Conservation (phyloP, 2,797 vertebrate genomes). For the Cyprinodon diabolis region DNA sequence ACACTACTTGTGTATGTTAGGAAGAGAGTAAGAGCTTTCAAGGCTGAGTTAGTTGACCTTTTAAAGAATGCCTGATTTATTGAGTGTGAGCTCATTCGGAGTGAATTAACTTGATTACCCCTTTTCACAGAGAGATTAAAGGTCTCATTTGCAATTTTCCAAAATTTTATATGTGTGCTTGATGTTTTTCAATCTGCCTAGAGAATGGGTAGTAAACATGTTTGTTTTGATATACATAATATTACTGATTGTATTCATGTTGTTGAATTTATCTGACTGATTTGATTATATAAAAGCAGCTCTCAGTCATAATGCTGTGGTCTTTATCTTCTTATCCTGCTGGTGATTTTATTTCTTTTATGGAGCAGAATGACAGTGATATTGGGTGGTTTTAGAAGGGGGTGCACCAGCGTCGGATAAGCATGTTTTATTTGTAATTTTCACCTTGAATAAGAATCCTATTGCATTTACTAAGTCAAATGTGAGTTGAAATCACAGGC, state of each 20-base stretch:
- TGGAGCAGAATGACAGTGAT: not conserved
- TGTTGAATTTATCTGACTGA: not conserved
- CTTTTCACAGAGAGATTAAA: constrained; percentile 46
- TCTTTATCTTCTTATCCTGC: not conserved
- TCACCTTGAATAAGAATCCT: too few species aligned
- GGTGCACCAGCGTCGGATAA: too few species aligned
- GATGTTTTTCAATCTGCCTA: constrained; percentile 1
- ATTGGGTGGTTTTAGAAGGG: not conserved
- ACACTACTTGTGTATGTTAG: not conserved
- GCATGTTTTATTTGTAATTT: too few species aligned
- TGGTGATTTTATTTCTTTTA: not conserved
- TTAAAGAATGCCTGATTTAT: constrained; percentile 54
- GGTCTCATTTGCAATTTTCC: constrained; percentile 63
- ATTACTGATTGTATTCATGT: not conserved
- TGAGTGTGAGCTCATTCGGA: constrained; percentile 47
- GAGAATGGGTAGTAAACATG: not conserved
- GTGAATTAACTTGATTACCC: constrained; percentile 61
- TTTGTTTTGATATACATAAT: not conserved
- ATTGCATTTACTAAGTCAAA: too few species aligned
- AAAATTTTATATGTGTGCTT: constrained; percentile 31
- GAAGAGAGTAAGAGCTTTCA: not conserved
- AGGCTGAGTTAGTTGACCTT: constrained; percentile 52
- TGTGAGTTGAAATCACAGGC: too few species aligned
- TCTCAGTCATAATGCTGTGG: not conserved
- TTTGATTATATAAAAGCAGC: too few species aligned